Conservation (phyloP, 2,797 vertebrate genomes). For the Rachycentron canadum region DNA sequence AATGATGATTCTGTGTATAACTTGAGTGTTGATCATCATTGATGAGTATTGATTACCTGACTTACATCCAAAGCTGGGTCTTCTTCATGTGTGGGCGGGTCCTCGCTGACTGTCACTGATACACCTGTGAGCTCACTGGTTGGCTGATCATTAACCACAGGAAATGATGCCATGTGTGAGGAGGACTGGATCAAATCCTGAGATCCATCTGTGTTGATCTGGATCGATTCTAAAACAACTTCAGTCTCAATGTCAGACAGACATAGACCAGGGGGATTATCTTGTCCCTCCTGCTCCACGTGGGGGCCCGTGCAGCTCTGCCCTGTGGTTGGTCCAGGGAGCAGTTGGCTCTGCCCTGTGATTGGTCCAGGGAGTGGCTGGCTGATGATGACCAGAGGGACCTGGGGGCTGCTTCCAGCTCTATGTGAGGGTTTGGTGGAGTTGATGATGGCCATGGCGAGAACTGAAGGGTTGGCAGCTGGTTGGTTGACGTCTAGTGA, state of each 20-base stretch:
- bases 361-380: constrained; percentile 17
- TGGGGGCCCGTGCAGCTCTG: constrained; percentile 1
- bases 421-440: constrained; percentile 5
- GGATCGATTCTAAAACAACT: constrained; percentile 19
- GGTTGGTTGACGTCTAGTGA: constrained; percentile 41
- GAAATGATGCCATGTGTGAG: constrained; percentile 37
- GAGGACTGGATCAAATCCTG: background rate
- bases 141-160: constrained; percentile 24
- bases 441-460: constrained; percentile 50
- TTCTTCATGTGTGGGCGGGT: background rate
- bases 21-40: background rate
- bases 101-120: background rate
- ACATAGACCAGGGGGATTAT: background rate
- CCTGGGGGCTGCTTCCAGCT: constrained; percentile 6
- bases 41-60: background rate
- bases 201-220: constrained; percentile 6
- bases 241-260: constrained; percentile 1
- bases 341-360: constrained; percentile 29
- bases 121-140: background rate
- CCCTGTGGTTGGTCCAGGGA: constrained; percentile 6
- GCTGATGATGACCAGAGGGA: constrained; percentile 57
- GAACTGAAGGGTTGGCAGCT: constrained; percentile 35
- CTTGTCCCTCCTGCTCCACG: background rate
- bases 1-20: too few species aligned
- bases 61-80: constrained; percentile 26